A percentile compares a stretch with the other conserved stretches of the same genome.
Evolutionary conservation across 1,140 invertebrate genomes (phyloP).

Genomic region (Drosophila micromelanica): DNA sequence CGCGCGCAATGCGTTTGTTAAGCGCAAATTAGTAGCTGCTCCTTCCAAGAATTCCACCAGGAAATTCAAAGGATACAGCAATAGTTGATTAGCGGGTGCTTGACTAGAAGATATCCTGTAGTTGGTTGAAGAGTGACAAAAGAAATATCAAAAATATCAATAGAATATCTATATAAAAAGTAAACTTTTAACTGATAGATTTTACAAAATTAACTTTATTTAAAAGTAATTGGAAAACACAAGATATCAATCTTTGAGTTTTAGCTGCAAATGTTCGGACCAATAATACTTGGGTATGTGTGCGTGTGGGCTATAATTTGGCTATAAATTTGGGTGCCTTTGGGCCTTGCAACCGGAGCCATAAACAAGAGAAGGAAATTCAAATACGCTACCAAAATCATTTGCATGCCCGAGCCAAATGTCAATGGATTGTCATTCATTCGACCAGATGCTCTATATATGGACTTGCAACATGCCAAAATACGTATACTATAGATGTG

Average conservation of each 20-base stretch:
- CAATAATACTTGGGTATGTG: too few species aligned
- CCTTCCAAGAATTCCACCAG: slow-evolving; percentile 14
- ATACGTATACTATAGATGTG: neutral
- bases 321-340: slow-evolving; percentile 12
- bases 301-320: neutral
- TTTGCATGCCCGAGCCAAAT: slow-evolving; percentile 30
- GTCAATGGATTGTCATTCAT: slow-evolving; percentile 34
- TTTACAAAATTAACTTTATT: too few species aligned
- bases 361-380: slow-evolving; percentile 11
- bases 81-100: too few species aligned
- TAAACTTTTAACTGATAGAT: too few species aligned
- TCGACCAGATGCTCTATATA: slow-evolving; percentile 10
- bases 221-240: too few species aligned
- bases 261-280: neutral
- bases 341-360: neutral
- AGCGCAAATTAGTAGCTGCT: neutral
- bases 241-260: neutral
- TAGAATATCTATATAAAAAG: too few species aligned
- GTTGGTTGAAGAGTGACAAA: neutral
- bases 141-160: too few species aligned
- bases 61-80: slow-evolving; percentile 11
- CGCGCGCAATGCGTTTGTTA: slow-evolving; percentile 9
- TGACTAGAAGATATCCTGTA: slow-evolving; percentile 1
- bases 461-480: neutral
- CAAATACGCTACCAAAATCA: slow-evolving; percentile 24